Evolutionary conservation across 2,113 vertebrate genomes (phyloP).

Genomic region (Henicopernis longicauda): DNA sequence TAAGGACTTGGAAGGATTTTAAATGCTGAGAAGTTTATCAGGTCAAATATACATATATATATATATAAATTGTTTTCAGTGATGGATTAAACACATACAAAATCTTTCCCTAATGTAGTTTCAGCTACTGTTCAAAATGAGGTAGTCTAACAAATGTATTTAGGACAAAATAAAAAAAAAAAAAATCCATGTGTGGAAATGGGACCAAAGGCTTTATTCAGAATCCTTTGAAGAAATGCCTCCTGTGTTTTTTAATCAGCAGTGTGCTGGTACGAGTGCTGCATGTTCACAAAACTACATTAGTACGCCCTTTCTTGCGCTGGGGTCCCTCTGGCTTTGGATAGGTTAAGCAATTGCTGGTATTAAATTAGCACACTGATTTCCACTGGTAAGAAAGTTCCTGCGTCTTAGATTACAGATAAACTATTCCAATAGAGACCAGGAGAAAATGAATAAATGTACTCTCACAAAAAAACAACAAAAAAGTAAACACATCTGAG

Average conservation of each 20-base stretch:
- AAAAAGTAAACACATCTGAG: neutral
- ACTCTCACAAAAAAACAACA: neutral
- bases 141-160: constrained; percentile 39
- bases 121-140: neutral
- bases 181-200: neutral
- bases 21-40: constrained; percentile 6
- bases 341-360: neutral
- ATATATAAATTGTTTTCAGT: neutral
- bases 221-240: constrained; percentile 46
- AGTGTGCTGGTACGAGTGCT: neutral
- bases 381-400: neutral
- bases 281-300: neutral
- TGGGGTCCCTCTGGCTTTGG: neutral
- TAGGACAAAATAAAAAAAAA: constrained; percentile 47
- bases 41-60: neutral
- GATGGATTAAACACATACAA: neutral
- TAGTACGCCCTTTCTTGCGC: neutral
- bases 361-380: neutral
- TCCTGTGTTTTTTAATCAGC: constrained; percentile 34
- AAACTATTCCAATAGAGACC: neutral
- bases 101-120: neutral
- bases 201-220: constrained; percentile 32
- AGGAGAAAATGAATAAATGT: neutral
- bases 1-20: neutral
- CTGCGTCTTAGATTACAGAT: neutral